Conservation (phyloP, 2,888 invertebrate species). For the Nebria brevicollis region DNA sequence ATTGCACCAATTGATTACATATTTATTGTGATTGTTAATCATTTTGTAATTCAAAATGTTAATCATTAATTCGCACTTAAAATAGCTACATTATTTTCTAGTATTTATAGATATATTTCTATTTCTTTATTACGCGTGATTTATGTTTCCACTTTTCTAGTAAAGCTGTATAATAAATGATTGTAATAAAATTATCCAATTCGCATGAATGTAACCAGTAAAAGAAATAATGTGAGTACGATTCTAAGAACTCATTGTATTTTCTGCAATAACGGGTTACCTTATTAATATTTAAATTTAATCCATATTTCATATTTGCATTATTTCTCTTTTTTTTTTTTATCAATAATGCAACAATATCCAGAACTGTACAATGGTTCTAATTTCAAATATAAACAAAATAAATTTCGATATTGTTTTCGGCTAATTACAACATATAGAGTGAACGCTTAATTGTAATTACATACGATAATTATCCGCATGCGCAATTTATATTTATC, state of each 20-base stretch:
- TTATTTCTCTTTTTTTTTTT: not conserved
- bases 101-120: not conserved
- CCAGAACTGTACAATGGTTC: no score
- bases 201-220: not conserved
- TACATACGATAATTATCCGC: no score
- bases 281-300: not conserved
- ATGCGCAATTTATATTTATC: no score
- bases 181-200: not conserved
- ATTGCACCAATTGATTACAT: no score
- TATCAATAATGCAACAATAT: not conserved
- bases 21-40: no score
- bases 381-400: no score
- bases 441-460: no score
- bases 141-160: not conserved
- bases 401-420: no score
- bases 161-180: not conserved
- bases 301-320: not conserved
- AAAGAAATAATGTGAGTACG: not conserved
- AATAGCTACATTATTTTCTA: not conserved
- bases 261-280: not conserved
- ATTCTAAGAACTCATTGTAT: not conserved
- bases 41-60: no score
- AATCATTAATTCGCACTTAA: not conserved
- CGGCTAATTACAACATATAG: no score
- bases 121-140: not conserved